Conservation (phyloP, 2,888 invertebrate species). For the Uloborus plumipes region DNA sequence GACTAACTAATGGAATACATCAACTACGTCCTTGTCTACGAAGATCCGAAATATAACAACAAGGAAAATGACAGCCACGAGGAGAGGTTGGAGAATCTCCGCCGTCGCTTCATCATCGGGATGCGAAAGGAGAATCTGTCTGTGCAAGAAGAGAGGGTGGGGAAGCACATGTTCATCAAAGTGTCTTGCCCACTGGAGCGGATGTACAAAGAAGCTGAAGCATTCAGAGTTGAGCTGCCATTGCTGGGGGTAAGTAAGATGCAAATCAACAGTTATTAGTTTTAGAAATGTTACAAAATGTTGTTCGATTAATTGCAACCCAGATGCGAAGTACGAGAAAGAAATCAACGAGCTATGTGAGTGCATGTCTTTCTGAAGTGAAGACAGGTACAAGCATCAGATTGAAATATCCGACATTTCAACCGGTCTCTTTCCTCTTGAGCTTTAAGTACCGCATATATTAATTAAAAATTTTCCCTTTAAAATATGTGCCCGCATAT, state of each 20-base stretch:
- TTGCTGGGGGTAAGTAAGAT: conserved; percentile 59
- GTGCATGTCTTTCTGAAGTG: too few species aligned
- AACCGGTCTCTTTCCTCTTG: too few species aligned
- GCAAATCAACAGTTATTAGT: too few species aligned
- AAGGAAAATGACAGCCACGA: conserved; percentile 1
- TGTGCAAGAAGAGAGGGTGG: conserved; percentile 60
- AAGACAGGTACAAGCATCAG: too few species aligned
- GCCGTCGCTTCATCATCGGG: conserved; percentile 43
- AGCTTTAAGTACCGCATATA: too few species aligned
- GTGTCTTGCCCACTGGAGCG: conserved; percentile 61
- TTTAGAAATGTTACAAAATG: too few species aligned
- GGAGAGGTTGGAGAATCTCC: conserved; percentile 49
- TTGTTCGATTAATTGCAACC: too few species aligned
- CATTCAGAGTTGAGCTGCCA: conserved; percentile 51
- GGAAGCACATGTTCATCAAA: conserved; percentile 63
- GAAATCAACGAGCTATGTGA: too few species aligned
- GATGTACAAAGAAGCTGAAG: conserved; percentile 62
- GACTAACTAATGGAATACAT: conserved; percentile 7
- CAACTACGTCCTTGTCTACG: conserved; percentile 64
- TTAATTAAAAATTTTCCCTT: too few species aligned
- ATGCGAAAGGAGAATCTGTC: conserved; percentile 54
- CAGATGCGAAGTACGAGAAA: too few species aligned
- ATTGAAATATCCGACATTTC: too few species aligned
- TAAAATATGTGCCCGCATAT: too few species aligned
- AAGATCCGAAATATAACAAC: conserved; percentile 36